Percentiles rank a stretch among this genome's conserved stretches.
Conservation (phyloP, 2,888 invertebrate species). For the Phorcus lineatus region DNA sequence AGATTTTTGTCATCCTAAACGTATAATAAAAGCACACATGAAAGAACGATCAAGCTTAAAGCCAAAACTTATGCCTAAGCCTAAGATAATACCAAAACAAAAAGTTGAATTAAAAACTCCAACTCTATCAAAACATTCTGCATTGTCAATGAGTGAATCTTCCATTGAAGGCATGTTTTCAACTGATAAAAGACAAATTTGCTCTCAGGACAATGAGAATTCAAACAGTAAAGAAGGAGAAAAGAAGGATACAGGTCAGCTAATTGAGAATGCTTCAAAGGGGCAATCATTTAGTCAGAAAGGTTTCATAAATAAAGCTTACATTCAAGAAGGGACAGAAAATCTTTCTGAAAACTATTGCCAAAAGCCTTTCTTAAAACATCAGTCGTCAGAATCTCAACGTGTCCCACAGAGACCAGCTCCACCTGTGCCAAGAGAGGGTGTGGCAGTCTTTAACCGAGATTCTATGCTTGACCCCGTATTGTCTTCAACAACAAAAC, state of each 20-base stretch:
- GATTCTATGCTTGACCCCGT: not conserved
- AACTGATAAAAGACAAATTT: not conserved
- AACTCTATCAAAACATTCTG: not conserved
- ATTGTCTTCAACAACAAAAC: constrained; percentile 42
- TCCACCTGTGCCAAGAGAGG: constrained; percentile 48
- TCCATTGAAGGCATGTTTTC: not conserved
- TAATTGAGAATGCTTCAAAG: no score
- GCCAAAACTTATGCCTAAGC: constrained; percentile 27
- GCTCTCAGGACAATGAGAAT: no score
- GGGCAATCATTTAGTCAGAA: no score
- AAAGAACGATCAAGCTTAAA: not conserved
- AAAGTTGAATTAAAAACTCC: no score
- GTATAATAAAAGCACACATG: not conserved
- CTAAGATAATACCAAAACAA: constrained; percentile 63
- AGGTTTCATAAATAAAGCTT: no score
- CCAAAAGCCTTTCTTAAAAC: not conserved
- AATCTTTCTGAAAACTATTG: no score
- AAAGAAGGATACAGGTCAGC: no score
- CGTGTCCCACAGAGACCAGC: constrained; percentile 58
- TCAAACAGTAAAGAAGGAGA: no score
- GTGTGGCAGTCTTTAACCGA: constrained; percentile 25
- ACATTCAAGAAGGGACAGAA: no score
- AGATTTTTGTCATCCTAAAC: not conserved
- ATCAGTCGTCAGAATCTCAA: not conserved
- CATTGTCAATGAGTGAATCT: not conserved